phyloP scores from a whole-genome alignment of 2,797 vertebrate species.

The Ispidina picta region DNA sequence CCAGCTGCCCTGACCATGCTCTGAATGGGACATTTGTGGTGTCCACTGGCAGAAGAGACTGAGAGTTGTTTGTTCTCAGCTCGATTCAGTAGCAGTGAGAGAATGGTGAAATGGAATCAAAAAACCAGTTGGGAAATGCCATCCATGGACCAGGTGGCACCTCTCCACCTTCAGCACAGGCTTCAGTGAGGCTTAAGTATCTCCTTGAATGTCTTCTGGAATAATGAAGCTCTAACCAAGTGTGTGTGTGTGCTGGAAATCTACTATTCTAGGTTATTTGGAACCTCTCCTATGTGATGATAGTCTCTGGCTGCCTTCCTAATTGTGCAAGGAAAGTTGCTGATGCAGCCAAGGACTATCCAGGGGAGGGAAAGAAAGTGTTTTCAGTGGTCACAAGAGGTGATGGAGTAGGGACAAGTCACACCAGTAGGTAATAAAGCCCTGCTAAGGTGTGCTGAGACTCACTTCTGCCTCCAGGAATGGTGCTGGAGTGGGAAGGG shows the following conservation, averaged over 20 bases:
- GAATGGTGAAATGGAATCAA: not conserved
- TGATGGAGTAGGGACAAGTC: not conserved
- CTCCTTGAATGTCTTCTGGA: not conserved
- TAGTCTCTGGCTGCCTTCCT: constrained; percentile 23
- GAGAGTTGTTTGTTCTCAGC: not conserved
- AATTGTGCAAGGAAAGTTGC: not conserved
- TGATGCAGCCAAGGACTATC: not conserved
- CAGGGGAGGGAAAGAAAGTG: not conserved
- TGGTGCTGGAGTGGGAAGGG: not conserved
- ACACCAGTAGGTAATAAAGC: not conserved
- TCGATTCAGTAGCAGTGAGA: not conserved
- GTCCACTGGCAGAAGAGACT: not conserved
- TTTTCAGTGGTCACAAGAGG: not conserved
- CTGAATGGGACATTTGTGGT: not conserved
- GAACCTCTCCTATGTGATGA: not conserved
- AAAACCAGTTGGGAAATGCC: not conserved
- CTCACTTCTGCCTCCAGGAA: not conserved
- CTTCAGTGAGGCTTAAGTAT: not conserved
- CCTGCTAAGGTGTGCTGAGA: constrained; percentile 13
- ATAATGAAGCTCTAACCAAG: not conserved
- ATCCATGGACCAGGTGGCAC: not conserved
- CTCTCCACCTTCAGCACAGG: not conserved
- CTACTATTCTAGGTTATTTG: constrained; percentile 1
- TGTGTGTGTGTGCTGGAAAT: not conserved
- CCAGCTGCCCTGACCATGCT: not conserved